Percentiles rank a stretch among this genome's conserved stretches.
These are phyloP conservation scores for Enteromius treurensis DNA, from an alignment of 2,797 vertebrate genomes.

Conservation along the genomic window DNA sequence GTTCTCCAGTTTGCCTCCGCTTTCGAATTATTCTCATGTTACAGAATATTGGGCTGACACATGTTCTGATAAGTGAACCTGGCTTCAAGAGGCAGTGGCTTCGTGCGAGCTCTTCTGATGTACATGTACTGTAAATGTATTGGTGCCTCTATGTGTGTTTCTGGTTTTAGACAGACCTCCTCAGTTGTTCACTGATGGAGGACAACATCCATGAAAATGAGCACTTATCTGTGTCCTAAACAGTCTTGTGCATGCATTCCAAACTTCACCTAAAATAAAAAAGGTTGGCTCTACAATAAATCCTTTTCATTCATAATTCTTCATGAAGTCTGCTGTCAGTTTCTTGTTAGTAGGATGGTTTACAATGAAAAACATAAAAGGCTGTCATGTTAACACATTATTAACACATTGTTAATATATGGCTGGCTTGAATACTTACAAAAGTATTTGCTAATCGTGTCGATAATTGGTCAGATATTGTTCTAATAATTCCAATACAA, in stretches of 20 bases:
- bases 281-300: slow-evolving; percentile 62
- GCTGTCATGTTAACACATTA: not conserved
- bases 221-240: slow-evolving; percentile 72
- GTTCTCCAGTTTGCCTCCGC: not conserved
- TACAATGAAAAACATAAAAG: not conserved
- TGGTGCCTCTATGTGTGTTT: slow-evolving; percentile 74
- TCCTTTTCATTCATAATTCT: slow-evolving; percentile 53
- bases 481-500: not conserved
- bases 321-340: not conserved
- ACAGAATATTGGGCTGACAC: slow-evolving; percentile 18
- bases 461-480: not conserved
- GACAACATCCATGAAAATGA: slow-evolving; percentile 38
- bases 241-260: slow-evolving; percentile 85
- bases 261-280: slow-evolving; percentile 76
- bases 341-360: not conserved
- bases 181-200: slow-evolving; percentile 55
- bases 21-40: slow-evolving; percentile 31
- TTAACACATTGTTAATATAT: not conserved
- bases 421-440: not conserved
- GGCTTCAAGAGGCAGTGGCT: slow-evolving; percentile 48
- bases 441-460: not conserved
- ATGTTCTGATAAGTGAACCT: slow-evolving; percentile 31
- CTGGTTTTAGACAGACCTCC: slow-evolving; percentile 65
- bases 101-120: slow-evolving; percentile 71
- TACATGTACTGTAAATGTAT: slow-evolving; percentile 80